A percentile compares a stretch with the other conserved stretches of the same genome.
phyloP scores from a whole-genome alignment of 2,888 invertebrate genomes.

The Melipona bicolor region DNA sequence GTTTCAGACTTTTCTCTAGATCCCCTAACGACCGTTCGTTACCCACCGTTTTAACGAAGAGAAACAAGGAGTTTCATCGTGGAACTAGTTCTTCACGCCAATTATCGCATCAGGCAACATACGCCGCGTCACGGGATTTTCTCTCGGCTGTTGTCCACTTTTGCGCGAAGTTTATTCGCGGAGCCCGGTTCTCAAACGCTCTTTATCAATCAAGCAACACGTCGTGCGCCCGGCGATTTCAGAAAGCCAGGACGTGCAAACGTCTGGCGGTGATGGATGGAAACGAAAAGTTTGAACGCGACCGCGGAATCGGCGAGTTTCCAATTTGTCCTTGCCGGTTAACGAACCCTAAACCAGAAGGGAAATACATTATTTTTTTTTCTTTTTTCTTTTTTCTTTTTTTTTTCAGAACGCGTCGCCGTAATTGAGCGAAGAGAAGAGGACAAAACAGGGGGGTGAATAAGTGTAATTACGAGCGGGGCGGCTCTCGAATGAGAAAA shows the following conservation, averaged over 20 bases:
- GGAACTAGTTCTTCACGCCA: no score
- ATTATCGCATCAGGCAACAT: background rate
- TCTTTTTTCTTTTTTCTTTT: no score
- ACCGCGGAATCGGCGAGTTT: background rate
- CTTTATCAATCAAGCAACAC: background rate
- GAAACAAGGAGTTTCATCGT: background rate
- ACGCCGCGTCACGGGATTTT: slow-evolving; percentile 5
- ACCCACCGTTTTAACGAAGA: background rate
- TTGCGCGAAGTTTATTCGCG: background rate
- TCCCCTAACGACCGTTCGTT: background rate
- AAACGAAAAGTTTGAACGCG: slow-evolving; percentile 16
- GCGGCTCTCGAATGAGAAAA: slow-evolving; percentile 5
- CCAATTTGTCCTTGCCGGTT: background rate
- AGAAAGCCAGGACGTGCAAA: no score
- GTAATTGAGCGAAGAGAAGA: slow-evolving; percentile 31
- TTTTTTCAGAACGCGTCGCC: background rate
- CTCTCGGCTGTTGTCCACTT: background rate
- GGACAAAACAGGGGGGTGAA: slow-evolving; percentile 21
- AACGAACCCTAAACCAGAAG: slow-evolving; percentile 17
- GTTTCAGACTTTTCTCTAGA: background rate
- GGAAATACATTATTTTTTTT: background rate
- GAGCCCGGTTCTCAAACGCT: background rate
- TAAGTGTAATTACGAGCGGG: slow-evolving; percentile 10
- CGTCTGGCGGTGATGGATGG: background rate
- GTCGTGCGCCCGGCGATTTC: background rate